Conservation (phyloP, 2,888 invertebrate species). For the Leucozona laternaria region DNA sequence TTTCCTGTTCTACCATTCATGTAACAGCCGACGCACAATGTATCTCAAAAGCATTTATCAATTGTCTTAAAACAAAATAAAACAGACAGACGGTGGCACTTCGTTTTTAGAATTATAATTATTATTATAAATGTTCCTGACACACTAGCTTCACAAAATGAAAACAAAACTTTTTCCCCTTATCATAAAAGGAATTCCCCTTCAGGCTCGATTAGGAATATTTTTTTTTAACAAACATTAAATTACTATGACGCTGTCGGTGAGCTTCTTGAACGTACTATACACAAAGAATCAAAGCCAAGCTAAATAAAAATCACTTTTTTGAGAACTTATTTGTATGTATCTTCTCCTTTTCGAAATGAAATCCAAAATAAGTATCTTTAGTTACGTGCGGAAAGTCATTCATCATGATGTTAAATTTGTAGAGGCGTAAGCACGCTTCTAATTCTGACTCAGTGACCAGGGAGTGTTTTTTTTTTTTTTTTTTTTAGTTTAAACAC, state of each 20-base stretch:
- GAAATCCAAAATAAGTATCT: constrained; percentile 6
- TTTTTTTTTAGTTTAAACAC: background rate
- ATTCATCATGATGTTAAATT: constrained; percentile 30
- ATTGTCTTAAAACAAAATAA: background rate
- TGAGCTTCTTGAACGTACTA: background rate
- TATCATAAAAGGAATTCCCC: constrained; percentile 57
- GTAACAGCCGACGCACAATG: constrained; percentile 9
- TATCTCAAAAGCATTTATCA: constrained; percentile 14
- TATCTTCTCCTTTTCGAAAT: background rate
- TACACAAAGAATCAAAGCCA: background rate
- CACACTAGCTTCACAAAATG: background rate
- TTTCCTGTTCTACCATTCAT: constrained; percentile 64
- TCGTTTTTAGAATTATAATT: constrained; percentile 58
- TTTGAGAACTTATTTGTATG: background rate
- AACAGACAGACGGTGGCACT: background rate
- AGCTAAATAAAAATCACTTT: background rate
- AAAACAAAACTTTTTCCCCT: constrained; percentile 6
- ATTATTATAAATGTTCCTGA: background rate
- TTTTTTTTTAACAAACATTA: constrained; percentile 4
- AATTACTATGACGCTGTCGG: background rate
- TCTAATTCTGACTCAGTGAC: constrained; percentile 58
- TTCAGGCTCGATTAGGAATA: background rate
- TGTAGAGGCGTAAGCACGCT: background rate
- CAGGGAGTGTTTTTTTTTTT: constrained; percentile 3
- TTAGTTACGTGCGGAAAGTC: constrained; percentile 59